phyloP scores from a whole-genome alignment of 1,140 invertebrate genomes.

The Caenorhabditis brenneri region DNA sequence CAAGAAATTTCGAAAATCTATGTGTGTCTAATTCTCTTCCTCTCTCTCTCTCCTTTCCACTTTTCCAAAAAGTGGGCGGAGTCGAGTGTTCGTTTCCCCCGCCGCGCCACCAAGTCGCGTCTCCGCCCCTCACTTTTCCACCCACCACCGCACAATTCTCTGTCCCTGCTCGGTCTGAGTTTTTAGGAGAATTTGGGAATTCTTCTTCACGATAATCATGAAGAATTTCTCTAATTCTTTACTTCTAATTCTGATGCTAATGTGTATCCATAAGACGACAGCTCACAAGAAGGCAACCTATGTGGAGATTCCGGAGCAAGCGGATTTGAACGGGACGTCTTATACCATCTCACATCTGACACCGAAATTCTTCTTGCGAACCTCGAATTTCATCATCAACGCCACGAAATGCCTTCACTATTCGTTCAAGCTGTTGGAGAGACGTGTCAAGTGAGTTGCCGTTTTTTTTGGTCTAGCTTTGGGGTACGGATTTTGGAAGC shows the following conservation, averaged over 20 bases:
- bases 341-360: background rate
- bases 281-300: background rate
- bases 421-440: conserved; percentile 36
- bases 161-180: too few relatives aligned
- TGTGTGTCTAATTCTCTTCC: background rate
- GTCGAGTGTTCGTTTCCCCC: background rate
- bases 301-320: background rate
- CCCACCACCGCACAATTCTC: background rate
- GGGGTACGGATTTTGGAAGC: too few relatives aligned
- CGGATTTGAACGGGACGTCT: background rate
- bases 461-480: too few relatives aligned
- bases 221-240: background rate
- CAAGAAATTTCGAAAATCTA: background rate
- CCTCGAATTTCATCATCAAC: background rate
- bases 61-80: background rate
- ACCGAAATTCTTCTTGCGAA: conserved; percentile 21
- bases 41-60: background rate
- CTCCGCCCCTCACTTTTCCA: background rate
- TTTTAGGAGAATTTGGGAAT: too few relatives aligned
- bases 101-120: background rate
- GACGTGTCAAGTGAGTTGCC: conserved; percentile 26
- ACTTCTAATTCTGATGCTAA: background rate
- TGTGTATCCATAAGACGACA: background rate
- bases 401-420: conserved; percentile 18
- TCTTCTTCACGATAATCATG: too few relatives aligned